phyloP scores from a whole-genome alignment of 2,797 vertebrate species.

The Smutsia temminckii region DNA sequence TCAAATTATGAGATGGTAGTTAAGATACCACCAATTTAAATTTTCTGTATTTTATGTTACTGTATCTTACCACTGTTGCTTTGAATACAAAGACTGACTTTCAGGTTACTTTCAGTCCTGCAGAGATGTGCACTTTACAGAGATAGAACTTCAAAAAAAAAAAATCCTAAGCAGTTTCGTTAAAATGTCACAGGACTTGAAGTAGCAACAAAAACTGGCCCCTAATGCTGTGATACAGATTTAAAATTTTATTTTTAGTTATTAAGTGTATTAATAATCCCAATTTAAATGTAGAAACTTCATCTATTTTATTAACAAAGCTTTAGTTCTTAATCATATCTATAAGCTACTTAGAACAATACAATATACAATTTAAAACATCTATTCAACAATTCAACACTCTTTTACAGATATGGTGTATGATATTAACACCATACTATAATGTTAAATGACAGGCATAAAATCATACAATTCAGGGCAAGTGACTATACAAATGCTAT shows the following conservation, averaged over 20 bases:
- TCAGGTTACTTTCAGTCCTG: constrained; percentile 46
- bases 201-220: constrained; percentile 36
- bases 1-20: background rate
- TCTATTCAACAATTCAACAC: background rate
- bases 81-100: constrained; percentile 56
- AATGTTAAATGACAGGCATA: background rate
- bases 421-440: background rate
- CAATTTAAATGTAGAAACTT: constrained; percentile 32
- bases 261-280: background rate
- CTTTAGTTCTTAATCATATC: constrained; percentile 30
- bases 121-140: constrained; percentile 27
- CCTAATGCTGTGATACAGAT: background rate
- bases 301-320: background rate
- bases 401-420: background rate
- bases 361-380: constrained; percentile 27
- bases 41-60: constrained; percentile 39
- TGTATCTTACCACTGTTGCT: constrained; percentile 40
- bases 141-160: constrained; percentile 57
- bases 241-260: constrained; percentile 51
- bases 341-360: background rate
- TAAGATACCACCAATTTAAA: constrained; percentile 25
- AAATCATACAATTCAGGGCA: background rate
- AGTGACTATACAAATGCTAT: background rate
- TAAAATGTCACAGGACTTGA: constrained; percentile 43
- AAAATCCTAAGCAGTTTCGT: constrained; percentile 21